Evolutionary conservation across 1,140 invertebrate genomes (phyloP).

Genomic region (Halesus radiatus): DNA sequence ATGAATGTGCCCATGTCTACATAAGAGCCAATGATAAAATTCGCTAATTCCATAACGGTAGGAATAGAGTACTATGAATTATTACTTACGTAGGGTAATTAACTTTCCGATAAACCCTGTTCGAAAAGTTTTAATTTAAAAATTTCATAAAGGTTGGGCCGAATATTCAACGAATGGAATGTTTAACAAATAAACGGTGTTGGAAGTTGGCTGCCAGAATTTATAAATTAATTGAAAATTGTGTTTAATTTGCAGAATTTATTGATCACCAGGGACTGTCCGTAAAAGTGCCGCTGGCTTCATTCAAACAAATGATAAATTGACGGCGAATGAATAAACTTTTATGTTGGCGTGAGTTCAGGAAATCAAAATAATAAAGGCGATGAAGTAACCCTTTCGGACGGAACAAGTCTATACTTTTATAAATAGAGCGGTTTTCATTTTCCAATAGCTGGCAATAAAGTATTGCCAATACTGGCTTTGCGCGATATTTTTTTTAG

Average conservation of each 20-base stretch:
- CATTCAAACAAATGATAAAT: constrained; percentile 29
- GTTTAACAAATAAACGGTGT: neutral
- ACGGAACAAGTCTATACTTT: neutral
- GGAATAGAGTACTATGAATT: too few species aligned
- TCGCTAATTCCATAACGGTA: too few species aligned
- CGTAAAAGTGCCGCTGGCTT: constrained; percentile 1
- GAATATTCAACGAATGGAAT: too few species aligned
- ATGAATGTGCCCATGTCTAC: too few species aligned
- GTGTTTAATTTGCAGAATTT: constrained; percentile 1
- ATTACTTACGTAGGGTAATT: too few species aligned
- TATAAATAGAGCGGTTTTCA: too few species aligned
- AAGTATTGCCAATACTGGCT: too few species aligned
- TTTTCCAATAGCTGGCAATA: too few species aligned
- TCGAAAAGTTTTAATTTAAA: neutral
- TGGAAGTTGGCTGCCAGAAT: neutral
- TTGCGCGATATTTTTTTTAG: too few species aligned
- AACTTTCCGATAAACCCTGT: too few species aligned
- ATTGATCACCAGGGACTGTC: constrained; percentile 10
- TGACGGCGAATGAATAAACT: constrained; percentile 28
- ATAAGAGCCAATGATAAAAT: too few species aligned
- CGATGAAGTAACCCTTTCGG: neutral
- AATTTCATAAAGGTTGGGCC: too few species aligned
- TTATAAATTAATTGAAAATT: constrained; percentile 19
- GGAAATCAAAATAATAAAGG: constrained; percentile 40
- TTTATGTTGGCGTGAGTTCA: constrained; percentile 6